Conservation (phyloP, 2,113 vertebrate species). For the Helogale parvula region DNA sequence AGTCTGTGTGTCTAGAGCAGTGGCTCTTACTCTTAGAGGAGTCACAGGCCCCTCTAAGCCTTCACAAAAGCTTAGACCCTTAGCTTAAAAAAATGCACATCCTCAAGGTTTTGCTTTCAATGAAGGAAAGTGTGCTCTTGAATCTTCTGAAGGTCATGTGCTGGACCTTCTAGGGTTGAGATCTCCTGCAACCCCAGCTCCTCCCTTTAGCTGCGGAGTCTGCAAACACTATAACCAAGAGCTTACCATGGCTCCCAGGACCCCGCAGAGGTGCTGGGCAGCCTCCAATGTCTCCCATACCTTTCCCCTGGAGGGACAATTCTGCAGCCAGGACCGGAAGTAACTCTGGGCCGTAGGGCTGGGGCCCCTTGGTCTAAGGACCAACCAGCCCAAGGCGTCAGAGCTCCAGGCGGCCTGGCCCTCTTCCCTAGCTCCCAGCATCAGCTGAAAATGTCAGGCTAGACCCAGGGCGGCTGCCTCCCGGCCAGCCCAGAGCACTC, state of each 20-base stretch:
- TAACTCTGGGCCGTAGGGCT: fast-evolving
- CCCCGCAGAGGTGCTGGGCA: neutral
- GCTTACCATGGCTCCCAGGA: neutral
- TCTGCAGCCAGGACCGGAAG: neutral
- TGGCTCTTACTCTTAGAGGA: neutral
- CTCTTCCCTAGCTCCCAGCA: neutral
- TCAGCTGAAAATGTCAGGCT: neutral
- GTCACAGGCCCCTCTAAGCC: neutral
- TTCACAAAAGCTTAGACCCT: neutral
- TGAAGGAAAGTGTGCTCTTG: neutral
- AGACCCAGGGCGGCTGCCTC: neutral
- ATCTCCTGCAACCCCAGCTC: neutral
- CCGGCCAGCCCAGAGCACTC: neutral
- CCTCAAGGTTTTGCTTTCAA: neutral
- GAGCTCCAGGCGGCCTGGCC: neutral
- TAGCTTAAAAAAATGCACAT: neutral
- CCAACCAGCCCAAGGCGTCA: neutral
- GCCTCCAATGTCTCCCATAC: neutral
- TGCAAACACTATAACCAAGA: neutral
- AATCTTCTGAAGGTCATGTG: neutral
- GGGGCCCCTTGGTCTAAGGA: neutral
- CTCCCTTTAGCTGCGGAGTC: neutral
- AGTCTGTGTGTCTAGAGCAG: neutral
- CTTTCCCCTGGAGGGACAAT: neutral
- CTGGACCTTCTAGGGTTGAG: neutral